Base-by-base conservation (phyloP, 2,888 invertebrate species). In the Selenia dentaria region DNA sequence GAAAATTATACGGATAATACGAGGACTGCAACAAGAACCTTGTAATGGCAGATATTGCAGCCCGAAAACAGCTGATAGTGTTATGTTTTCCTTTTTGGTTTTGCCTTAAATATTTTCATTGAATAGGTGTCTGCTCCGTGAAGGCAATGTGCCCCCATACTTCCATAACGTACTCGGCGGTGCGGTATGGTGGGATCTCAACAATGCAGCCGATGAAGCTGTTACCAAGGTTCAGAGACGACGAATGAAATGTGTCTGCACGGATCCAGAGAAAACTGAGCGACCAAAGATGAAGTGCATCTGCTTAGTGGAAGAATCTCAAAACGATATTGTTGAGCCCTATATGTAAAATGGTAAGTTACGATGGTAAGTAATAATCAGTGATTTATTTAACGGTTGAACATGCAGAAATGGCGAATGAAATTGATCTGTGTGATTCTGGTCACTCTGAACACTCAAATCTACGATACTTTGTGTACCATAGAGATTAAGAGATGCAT, bases 101-200 rank as follows among this genome's bases (percentile, higher is more conserved):
- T n/a, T n/a, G n/a, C n/a, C n/a, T n/a, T n/a, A n/a, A n/a, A n/a
- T n/a, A n/a, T n/a, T n/a, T n/a, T n/a, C n/a, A n/a, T n/a, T n/a
- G n/a, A n/a, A n/a, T 14, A 71, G 69, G 39, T 61, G 66, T 28
- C 62, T 71, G n/a, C 70, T 89, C 2, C 81, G 87, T 1, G 81
- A 85, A 39, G 81, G 79, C 38, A 77, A 62, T 28, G 85, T 89
- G 0, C 88, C 89, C 1, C 84, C 83, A 0, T 90, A 88, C 59
- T 90, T 87, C 65, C 68, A 68, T n/a, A 89, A 90, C 52, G 66
- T 89, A 1, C 74, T 89, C 9, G 89, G 88, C 1, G 89, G 89
- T 1, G 82, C 87, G 1, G 81, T 83, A 44, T 88, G 89, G 88
- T 85, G 83, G 83, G 85, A 87, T 14, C 65, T 86, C 56, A 82